Evolutionary conservation across 2,113 vertebrate genomes (phyloP), one percentile per base, ranked within the genome.

Genomic region (Paratilapia polleni): DNA sequence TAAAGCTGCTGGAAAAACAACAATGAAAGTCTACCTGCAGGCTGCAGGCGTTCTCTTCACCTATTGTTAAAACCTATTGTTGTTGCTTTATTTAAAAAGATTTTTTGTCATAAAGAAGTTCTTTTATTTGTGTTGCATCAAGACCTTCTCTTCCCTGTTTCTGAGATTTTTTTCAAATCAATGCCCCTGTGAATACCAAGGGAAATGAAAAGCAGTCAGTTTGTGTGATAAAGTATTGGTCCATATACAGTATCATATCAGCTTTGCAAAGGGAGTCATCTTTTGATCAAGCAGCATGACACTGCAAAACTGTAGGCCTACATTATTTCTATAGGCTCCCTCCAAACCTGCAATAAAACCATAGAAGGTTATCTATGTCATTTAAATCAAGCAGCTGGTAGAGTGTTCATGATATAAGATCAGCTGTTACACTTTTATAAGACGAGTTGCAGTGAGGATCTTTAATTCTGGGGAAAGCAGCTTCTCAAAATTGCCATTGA

Each of bases 1-100:
- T 56, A 54, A 82, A 85, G 26, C 54, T 61, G 6, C 38, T 38
- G 13, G 13, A 28, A 49, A 60, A 41, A 59, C 38, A n/a, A 22
- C 15, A 28, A 26, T 31, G 31, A 63, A 66, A 75, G 38, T 56
- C 24, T 49, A 73, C 58, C 41, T 56, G 47, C 47, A 84, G 57
- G 58, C 41, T 54, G 41, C 15, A 17, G 34, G 28, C 20, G 0
- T 78, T 54, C n/a, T 13, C 15, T 4, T 52, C 62, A 47, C 49
- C 77, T 68, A 28, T 36, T 38, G 70, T 84, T 75, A 60, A 79
- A 87, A 54, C 47, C 68, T 73, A 12, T 73, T 73, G 66, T 70
- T 52, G 36, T 36, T 36, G 47, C 54, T 38, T 56, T 61, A 74
- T 47, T 76, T 60, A 4, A 57, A 64, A 36, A 49, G 20, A 74